Conservation (phyloP, 2,113 vertebrate species). For the Campylomormyrus tamandua region DNA sequence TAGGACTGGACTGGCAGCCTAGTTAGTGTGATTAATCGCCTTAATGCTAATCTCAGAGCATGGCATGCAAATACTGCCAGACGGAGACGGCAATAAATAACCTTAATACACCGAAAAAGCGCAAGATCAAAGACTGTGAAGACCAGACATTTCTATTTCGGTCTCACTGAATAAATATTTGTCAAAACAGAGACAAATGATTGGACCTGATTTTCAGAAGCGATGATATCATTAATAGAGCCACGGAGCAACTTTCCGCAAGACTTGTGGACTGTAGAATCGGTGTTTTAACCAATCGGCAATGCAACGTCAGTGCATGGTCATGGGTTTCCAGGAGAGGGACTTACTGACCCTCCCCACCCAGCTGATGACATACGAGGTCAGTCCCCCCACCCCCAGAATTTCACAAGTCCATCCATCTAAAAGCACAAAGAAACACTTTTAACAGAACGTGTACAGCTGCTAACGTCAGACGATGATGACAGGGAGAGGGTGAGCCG, state of each 20-base stretch:
- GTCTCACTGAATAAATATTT: background rate
- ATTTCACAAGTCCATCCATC: background rate
- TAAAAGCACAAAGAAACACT: background rate
- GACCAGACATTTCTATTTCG: background rate
- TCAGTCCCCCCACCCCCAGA: background rate
- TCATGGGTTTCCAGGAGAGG: background rate
- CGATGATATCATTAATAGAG: background rate
- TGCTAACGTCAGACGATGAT: background rate
- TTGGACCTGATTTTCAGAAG: background rate
- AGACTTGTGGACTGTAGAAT: background rate
- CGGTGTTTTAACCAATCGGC: no score
- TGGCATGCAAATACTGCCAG: background rate
- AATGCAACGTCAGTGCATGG: background rate
- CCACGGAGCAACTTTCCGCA: background rate
- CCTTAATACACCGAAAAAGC: background rate
- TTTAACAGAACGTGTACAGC: background rate
- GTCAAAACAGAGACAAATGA: background rate
- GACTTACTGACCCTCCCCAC: background rate
- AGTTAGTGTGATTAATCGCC: background rate
- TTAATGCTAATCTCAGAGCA: background rate
- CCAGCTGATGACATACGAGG: background rate
- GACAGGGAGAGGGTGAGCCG: background rate
- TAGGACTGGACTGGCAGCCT: background rate
- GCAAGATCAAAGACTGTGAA: background rate
- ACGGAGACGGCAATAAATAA: background rate